These are phyloP conservation scores for Malurus elegans DNA, from an alignment of 2,113 vertebrate genomes.

Conservation along the genomic window DNA sequence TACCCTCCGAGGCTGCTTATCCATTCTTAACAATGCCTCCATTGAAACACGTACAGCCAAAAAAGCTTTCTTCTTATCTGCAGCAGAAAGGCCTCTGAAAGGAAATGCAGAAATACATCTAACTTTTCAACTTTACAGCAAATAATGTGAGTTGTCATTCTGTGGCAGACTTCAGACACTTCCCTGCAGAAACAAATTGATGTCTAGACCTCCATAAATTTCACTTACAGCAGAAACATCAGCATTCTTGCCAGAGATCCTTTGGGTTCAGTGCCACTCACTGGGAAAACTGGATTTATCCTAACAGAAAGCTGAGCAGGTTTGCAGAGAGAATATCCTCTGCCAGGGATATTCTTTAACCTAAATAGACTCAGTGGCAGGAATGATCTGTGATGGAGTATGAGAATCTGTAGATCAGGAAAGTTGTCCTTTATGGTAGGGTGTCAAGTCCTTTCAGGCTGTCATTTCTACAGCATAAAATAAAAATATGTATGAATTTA, in stretches of 20 bases:
- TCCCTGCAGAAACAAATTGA: neutral
- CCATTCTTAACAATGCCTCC: slow-evolving; percentile 26
- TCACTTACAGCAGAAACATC: neutral
- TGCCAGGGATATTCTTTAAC: neutral
- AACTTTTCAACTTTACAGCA: neutral
- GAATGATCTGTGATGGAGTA: neutral
- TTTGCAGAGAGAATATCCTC: neutral
- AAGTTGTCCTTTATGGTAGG: neutral
- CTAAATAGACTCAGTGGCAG: neutral
- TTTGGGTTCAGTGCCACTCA: neutral
- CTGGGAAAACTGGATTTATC: neutral
- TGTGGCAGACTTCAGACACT: neutral
- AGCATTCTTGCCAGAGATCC: neutral
- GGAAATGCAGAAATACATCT: neutral
- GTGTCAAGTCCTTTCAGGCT: neutral
- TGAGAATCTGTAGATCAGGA: neutral
- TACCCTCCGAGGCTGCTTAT: slow-evolving; percentile 4
- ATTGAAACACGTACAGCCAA: slow-evolving; percentile 23
- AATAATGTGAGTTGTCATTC: neutral
- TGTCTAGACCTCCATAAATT: slow-evolving; percentile 15
- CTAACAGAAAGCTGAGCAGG: neutral
- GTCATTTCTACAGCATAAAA: neutral
- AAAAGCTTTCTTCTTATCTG: slow-evolving; percentile 38
- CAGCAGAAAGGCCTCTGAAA: neutral
- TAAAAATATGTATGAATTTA: neutral